A percentile compares a stretch with the other conserved stretches of the same genome.
These are phyloP conservation scores for Tetranychus cinnabarinus DNA, from an alignment of 1,140 invertebrate species.

Conservation along the genomic window DNA sequence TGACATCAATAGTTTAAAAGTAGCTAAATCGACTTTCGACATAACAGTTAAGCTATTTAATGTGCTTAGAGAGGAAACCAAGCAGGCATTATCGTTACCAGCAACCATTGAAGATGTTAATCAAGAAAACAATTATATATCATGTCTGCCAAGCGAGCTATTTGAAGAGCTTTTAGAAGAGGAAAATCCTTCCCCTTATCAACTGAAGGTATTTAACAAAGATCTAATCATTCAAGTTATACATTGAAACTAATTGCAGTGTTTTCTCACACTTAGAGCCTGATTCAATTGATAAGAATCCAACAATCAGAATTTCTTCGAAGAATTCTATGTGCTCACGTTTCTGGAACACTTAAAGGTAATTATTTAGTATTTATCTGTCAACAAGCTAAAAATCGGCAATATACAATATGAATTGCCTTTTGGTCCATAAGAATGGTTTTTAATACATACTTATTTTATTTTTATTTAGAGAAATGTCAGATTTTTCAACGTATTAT, in stretches of 20 bases:
- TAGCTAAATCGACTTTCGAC: no score
- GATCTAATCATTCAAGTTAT: neutral
- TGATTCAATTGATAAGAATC: neutral
- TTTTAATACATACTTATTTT: no score
- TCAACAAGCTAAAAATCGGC: neutral
- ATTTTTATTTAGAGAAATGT: no score
- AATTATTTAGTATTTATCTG: neutral
- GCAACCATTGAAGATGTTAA: neutral
- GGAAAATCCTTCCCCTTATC: neutral
- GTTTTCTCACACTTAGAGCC: neutral
- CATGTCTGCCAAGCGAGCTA: neutral
- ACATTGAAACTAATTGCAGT: neutral
- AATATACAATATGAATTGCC: no score
- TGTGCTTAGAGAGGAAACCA: no score
- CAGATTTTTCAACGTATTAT: neutral
- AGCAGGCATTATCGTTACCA: neutral
- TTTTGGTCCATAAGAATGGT: no score
- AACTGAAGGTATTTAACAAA: neutral
- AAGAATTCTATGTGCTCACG: neutral
- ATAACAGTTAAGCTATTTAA: no score
- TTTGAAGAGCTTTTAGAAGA: neutral
- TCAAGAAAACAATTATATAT: neutral
- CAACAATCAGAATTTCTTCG: neutral
- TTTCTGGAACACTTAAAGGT: neutral
- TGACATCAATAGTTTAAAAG: no score